These are phyloP conservation scores for Girardinichthys multiradiatus DNA, from an alignment of 2,113 vertebrate species.

Conservation along the genomic window DNA sequence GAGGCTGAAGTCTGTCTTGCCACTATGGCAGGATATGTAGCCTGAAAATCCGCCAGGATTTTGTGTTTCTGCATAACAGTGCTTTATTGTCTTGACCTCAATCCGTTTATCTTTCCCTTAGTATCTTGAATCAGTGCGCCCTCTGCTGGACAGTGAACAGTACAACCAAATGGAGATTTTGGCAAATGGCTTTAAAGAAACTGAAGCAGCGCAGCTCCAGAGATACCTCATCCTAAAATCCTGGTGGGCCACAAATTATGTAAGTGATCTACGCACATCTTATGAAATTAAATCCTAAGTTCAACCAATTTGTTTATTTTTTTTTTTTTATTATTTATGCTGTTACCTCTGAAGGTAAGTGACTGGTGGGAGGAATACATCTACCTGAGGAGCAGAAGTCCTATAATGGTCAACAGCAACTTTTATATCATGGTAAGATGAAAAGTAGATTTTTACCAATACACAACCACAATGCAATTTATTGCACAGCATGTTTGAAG, in stretches of 20 bases:
- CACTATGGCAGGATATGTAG: neutral
- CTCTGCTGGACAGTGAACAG: conserved; percentile 83
- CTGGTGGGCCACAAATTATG: conserved; percentile 96
- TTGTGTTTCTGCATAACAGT: conserved; percentile 4
- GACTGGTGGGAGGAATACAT: conserved; percentile 91
- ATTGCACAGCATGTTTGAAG: neutral
- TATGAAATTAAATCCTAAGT: neutral
- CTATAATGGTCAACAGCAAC: conserved; percentile 98
- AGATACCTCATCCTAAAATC: conserved; percentile 91
- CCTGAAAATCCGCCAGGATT: neutral
- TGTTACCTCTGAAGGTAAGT: conserved; percentile 63
- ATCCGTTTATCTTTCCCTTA: conserved; percentile 55
- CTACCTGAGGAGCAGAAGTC: conserved; percentile 88
- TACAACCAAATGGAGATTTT: conserved; percentile 84
- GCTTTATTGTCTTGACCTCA: conserved; percentile 1
- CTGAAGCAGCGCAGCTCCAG: conserved; percentile 85
- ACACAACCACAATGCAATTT: neutral
- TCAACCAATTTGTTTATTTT: neutral
- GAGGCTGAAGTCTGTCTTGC: fast-evolving
- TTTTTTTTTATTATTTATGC: neutral
- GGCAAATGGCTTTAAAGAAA: conserved; percentile 87
- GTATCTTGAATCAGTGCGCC: conserved; percentile 92
- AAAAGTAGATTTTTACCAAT: too few species aligned
- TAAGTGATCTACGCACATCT: conserved; percentile 69
- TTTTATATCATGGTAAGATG: conserved; percentile 92